A percentile compares a stretch with the other conserved stretches of the same genome.
Conservation (phyloP, 30 jellyfish, hydroid and myxozoan species). For the Haliclystus octoradiatus region DNA sequence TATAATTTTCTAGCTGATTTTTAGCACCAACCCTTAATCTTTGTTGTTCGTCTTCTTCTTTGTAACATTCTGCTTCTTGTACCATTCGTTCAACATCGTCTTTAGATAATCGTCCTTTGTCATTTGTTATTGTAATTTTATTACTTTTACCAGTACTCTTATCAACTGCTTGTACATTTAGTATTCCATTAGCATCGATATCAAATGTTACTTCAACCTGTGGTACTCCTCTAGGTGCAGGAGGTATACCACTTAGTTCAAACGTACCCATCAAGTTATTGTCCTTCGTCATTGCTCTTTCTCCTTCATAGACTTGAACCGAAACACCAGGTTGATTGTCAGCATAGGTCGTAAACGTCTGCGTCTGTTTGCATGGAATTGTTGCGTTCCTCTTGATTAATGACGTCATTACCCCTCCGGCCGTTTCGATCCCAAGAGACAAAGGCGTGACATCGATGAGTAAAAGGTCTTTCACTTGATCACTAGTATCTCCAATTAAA, state of each 20-base stretch:
- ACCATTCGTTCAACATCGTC: constrained; percentile 85
- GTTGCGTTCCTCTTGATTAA: constrained; percentile 66
- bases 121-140: constrained; percentile 75
- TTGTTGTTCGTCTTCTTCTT: constrained; percentile 68
- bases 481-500: constrained; percentile 16
- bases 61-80: constrained; percentile 78
- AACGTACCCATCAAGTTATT: constrained; percentile 73
- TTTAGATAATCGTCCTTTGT: constrained; percentile 61
- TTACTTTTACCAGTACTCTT: constrained; percentile 58
- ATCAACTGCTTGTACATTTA: constrained; percentile 80
- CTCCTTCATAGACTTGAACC: constrained; percentile 88
- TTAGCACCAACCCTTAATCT: constrained; percentile 57
- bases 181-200: constrained; percentile 78
- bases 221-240: constrained; percentile 96
- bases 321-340: constrained; percentile 88
- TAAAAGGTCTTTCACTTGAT: constrained; percentile 12
- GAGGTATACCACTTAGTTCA: constrained; percentile 73
- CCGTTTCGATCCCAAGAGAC: constrained; percentile 10
- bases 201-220: constrained; percentile 94
- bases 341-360: constrained; percentile 72
- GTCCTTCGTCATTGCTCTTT: constrained; percentile 73
- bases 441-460: constrained; percentile 2
- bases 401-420: constrained; percentile 8
- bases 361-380: constrained; percentile 61
- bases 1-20: constrained; percentile 18